A percentile compares a stretch with the other conserved stretches of the same genome.
phyloP scores from a whole-genome alignment of 2,888 invertebrate genomes.

The Trichogramma evanescens region DNA sequence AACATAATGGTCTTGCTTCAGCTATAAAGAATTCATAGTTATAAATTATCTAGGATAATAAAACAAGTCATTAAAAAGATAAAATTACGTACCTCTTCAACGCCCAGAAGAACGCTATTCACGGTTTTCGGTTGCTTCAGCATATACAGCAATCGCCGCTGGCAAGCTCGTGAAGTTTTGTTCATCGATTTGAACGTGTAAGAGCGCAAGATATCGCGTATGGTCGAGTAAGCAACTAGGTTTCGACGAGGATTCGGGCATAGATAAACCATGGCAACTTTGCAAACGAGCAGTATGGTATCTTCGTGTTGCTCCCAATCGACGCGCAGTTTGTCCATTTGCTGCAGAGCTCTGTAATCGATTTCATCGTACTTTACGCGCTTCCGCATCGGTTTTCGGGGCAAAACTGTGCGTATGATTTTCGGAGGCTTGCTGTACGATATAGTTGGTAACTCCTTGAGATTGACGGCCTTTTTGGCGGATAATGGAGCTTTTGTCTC shows the following conservation, averaged over 20 bases:
- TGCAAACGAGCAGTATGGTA: conserved; percentile 60
- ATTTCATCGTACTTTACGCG: conserved; percentile 53
- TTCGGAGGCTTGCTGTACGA: conserved; percentile 16
- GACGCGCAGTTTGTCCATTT: conserved; percentile 56
- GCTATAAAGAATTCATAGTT: conserved; percentile 20
- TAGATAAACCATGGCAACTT: conserved; percentile 56
- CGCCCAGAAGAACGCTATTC: conserved; percentile 55
- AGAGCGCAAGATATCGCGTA: conserved; percentile 55
- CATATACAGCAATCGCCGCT: conserved; percentile 58
- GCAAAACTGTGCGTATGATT: conserved; percentile 33
- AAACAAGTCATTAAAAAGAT: background rate
- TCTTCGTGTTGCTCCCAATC: conserved; percentile 66
- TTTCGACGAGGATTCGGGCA: conserved; percentile 46
- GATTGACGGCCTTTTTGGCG: background rate
- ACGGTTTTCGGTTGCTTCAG: conserved; percentile 54
- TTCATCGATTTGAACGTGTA: conserved; percentile 51
- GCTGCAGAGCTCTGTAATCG: conserved; percentile 58
- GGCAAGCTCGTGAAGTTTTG: conserved; percentile 65
- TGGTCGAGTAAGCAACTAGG: conserved; percentile 45
- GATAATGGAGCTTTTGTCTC: background rate
- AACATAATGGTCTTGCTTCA: conserved; percentile 54
- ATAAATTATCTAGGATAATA: background rate
- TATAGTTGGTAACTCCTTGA: conserved; percentile 16
- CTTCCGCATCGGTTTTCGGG: conserved; percentile 30
- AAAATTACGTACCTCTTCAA: conserved; percentile 50